Conservation (phyloP, 2,888 invertebrate genomes). For the Myopa tessellatipennis region DNA sequence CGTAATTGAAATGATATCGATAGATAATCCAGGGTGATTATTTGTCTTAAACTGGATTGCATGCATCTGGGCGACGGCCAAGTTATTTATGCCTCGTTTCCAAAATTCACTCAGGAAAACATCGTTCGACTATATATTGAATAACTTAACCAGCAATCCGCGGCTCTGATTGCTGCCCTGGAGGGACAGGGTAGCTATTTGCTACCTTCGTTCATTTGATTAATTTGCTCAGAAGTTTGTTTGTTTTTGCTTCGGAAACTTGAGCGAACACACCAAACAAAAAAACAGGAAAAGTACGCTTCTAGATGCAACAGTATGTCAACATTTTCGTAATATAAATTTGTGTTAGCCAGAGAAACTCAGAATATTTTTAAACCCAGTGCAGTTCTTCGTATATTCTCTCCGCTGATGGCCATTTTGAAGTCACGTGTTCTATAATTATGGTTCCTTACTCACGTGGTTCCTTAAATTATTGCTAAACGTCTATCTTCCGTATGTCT, state of each 20-base stretch:
- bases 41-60: constrained; percentile 25
- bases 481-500: no score
- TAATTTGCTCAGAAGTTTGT: not conserved
- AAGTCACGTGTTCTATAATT: no score
- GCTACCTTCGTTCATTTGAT: constrained; percentile 9
- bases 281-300: no score
- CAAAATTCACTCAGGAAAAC: not conserved
- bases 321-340: no score
- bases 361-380: no score
- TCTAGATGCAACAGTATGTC: no score
- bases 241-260: not conserved
- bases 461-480: no score
- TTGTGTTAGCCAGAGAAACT: no score
- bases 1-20: constrained; percentile 31
- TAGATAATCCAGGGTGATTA: constrained; percentile 24
- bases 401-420: no score
- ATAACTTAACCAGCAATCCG: constrained; percentile 13
- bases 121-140: not conserved
- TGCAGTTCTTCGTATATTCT: no score
- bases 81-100: constrained; percentile 35
- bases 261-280: not conserved
- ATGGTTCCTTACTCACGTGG: no score
- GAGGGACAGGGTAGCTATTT: constrained; percentile 26
- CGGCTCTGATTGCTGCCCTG: not conserved
- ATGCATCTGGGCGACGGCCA: constrained; percentile 17